phyloP scores from a whole-genome alignment of 2,797 vertebrate species.

The Eutrigla gurnardus region DNA sequence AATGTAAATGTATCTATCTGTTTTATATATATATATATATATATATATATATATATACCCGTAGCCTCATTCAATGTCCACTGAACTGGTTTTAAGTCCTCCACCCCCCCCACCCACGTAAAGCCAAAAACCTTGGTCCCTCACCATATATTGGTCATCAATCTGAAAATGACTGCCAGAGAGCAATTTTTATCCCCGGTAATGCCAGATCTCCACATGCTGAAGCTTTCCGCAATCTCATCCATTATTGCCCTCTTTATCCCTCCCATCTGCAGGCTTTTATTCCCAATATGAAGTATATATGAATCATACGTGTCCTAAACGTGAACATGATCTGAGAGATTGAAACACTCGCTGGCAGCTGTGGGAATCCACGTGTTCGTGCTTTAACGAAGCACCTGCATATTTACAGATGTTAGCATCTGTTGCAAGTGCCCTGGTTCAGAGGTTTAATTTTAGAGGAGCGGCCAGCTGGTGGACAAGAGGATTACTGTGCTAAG shows the following conservation, averaged over 20 bases:
- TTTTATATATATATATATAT: too few species aligned
- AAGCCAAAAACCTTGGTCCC: conserved; percentile 45
- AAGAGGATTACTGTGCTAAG: conserved; percentile 88
- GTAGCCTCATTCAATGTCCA: not conserved
- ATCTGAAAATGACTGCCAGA: conserved; percentile 66
- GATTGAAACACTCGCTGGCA: conserved; percentile 42
- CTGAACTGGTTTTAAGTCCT: conserved; percentile 1
- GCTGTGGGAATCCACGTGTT: conserved; percentile 39
- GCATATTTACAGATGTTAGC: conserved; percentile 80
- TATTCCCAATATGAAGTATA: conserved; percentile 4
- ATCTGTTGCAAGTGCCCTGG: conserved; percentile 77
- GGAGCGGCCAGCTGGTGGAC: conserved; percentile 84
- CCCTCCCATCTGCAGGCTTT: conserved; percentile 57
- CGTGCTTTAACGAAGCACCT: conserved; percentile 69
- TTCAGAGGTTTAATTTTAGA: conserved; percentile 82
- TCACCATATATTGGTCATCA: conserved; percentile 64
- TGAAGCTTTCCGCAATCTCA: conserved; percentile 56
- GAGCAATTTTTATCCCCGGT: conserved; percentile 58
- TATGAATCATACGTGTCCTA: conserved; percentile 33
- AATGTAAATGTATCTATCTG: too few species aligned
- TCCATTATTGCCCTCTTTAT: conserved; percentile 70
- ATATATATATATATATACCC: not conserved
- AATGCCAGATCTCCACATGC: conserved; percentile 56
- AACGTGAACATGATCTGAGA: conserved; percentile 42
- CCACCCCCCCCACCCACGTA: not conserved